phyloP scores from a whole-genome alignment of 2,888 invertebrate genomes.

The Tenthredo livida region DNA sequence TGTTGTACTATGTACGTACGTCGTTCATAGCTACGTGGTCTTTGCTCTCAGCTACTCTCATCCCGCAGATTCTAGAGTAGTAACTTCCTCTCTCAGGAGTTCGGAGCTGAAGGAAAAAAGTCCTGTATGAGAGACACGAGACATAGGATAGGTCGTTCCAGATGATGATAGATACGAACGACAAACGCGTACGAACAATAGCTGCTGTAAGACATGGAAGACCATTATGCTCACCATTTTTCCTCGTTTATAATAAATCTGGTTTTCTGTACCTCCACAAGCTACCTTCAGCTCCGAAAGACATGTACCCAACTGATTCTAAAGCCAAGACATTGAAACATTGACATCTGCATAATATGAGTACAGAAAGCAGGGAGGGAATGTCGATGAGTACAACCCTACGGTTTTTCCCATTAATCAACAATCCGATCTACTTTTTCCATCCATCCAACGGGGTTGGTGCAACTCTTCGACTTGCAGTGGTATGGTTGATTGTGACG shows the following conservation, averaged over 20 bases:
- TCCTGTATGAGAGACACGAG: not conserved
- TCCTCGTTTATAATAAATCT: not conserved
- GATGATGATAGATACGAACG: constrained; percentile 17
- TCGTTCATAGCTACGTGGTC: constrained; percentile 25
- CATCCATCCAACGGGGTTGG: not conserved
- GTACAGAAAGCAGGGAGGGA: too few species aligned
- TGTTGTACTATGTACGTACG: too few species aligned
- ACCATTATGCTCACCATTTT: not conserved
- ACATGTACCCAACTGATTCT: not conserved
- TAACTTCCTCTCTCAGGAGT: constrained; percentile 36
- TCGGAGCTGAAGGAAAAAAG: constrained; percentile 8
- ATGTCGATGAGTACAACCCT: too few species aligned
- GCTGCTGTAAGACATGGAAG: not conserved
- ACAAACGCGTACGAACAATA: constrained; percentile 17
- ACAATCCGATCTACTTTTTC: too few species aligned
- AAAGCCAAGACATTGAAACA: not conserved
- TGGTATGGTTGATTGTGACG: constrained; percentile 67
- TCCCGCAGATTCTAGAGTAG: constrained; percentile 6
- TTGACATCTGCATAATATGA: too few species aligned
- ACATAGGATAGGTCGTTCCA: constrained; percentile 8
- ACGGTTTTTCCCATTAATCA: too few species aligned
- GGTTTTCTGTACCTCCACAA: not conserved
- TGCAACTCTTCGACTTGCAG: not conserved
- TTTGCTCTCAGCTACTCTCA: constrained; percentile 1
- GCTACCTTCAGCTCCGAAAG: not conserved